Conservation (phyloP, 2,888 invertebrate species). For the Trachelus iudaicus region DNA sequence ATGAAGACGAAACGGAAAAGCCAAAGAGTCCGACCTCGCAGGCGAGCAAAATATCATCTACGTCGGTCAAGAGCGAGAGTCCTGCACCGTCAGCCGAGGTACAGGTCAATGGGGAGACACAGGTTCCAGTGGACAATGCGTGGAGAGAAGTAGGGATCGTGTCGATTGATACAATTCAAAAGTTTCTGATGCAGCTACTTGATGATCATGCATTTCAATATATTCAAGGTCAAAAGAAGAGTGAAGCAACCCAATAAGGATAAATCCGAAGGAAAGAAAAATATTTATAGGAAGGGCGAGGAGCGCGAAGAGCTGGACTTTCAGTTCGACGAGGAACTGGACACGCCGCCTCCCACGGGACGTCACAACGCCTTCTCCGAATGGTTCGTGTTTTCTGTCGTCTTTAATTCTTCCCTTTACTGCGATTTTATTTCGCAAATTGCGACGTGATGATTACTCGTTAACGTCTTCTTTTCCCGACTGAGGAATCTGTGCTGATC, state of each 20-base stretch:
- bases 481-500: constrained; percentile 42
- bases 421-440: constrained; percentile 11
- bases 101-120: constrained; percentile 43
- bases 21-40: constrained; percentile 8
- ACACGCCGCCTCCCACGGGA: constrained; percentile 78
- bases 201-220: neutral
- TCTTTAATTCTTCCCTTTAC: neutral
- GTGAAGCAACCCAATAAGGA: constrained; percentile 60
- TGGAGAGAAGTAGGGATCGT: constrained; percentile 70
- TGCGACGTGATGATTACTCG: constrained; percentile 39
- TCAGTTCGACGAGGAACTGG: constrained; percentile 96
- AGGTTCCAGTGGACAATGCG: constrained; percentile 61
- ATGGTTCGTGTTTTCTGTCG: constrained; percentile 68
- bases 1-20: constrained; percentile 17
- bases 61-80: constrained; percentile 6
- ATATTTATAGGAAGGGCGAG: constrained; percentile 46
- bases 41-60: constrained; percentile 10
- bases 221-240: constrained; percentile 63
- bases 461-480: constrained; percentile 58
- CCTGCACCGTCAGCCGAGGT: constrained; percentile 11
- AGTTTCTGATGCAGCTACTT: neutral
- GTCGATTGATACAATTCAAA: neutral
- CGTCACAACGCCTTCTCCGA: constrained; percentile 85
- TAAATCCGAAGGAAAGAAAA: constrained; percentile 48
- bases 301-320: constrained; percentile 91